A percentile compares a stretch with the other conserved stretches of the same genome.
Evolutionary conservation across 53 echinoderm and acorn worm genomes (phyloP).

Genomic region (Apostichopus leukothele): DNA sequence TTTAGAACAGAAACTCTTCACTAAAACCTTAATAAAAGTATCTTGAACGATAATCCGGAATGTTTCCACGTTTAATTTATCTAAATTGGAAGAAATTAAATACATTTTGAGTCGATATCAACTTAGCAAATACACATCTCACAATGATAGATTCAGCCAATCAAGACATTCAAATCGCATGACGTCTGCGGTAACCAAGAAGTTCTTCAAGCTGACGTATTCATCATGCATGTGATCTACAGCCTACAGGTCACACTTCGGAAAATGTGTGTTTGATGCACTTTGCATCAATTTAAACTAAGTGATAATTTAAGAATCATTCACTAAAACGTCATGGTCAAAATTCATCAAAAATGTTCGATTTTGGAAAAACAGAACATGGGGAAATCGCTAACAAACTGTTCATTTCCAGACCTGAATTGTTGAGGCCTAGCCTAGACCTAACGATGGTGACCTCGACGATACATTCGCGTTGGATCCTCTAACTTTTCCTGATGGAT

Average conservation of each 20-base stretch:
- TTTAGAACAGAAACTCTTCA: neutral
- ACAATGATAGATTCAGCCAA: neutral
- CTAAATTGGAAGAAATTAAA: neutral
- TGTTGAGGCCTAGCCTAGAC: neutral
- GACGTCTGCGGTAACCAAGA: too few species aligned
- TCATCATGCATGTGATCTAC: too few species aligned
- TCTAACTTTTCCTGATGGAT: neutral
- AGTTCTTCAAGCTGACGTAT: too few species aligned
- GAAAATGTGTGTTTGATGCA: constrained; percentile 27
- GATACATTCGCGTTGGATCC: neutral
- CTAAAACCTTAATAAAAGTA: neutral
- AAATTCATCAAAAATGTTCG: neutral
- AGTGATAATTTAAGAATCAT: neutral
- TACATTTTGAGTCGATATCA: neutral
- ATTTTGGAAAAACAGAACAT: constrained; percentile 25
- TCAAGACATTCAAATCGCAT: too few species aligned
- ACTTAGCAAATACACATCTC: neutral
- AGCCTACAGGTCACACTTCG: too few species aligned
- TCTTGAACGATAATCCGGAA: neutral
- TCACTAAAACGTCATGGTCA: neutral
- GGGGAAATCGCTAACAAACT: constrained; percentile 24
- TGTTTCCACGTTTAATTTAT: too few species aligned
- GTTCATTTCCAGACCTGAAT: neutral
- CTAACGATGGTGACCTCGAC: neutral
- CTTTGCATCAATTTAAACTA: constrained; percentile 7